Conservation (phyloP, 2,113 vertebrate genomes). For the Lagopus muta region DNA sequence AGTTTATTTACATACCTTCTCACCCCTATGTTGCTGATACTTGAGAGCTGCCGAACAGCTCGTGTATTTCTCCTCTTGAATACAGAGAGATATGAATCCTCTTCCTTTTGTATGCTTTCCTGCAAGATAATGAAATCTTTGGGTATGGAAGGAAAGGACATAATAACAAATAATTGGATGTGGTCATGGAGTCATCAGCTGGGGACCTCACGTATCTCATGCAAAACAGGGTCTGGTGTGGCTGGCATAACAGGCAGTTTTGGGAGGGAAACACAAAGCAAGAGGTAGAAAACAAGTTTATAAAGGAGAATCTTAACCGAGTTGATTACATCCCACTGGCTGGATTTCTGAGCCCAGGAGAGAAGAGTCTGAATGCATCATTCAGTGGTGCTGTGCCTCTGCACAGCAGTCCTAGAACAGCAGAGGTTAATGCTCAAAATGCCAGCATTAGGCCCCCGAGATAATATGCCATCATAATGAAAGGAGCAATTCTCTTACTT, state of each 20-base stretch:
- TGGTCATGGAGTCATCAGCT: background rate
- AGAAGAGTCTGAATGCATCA: background rate
- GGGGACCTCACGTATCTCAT: background rate
- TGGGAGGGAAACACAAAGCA: background rate
- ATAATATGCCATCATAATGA: background rate
- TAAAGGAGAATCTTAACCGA: background rate
- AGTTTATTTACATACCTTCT: background rate
- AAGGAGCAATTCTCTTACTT: constrained; percentile 2
- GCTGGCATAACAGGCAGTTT: background rate
- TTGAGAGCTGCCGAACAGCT: background rate
- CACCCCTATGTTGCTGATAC: background rate
- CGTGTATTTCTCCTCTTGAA: background rate
- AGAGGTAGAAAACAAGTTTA: background rate
- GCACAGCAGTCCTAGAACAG: background rate
- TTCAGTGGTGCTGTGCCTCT: background rate
- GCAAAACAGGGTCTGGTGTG: background rate
- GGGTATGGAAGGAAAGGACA: background rate
- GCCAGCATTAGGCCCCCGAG: background rate
- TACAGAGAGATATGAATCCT: rapidly evolving
- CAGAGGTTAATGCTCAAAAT: background rate
- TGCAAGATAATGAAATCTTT: background rate
- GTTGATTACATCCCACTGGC: background rate
- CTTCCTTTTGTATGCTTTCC: background rate
- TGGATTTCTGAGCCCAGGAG: background rate
- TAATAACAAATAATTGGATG: background rate